Conservation (phyloP, 2,113 vertebrate genomes). For the Corynorhinus townsendii region DNA sequence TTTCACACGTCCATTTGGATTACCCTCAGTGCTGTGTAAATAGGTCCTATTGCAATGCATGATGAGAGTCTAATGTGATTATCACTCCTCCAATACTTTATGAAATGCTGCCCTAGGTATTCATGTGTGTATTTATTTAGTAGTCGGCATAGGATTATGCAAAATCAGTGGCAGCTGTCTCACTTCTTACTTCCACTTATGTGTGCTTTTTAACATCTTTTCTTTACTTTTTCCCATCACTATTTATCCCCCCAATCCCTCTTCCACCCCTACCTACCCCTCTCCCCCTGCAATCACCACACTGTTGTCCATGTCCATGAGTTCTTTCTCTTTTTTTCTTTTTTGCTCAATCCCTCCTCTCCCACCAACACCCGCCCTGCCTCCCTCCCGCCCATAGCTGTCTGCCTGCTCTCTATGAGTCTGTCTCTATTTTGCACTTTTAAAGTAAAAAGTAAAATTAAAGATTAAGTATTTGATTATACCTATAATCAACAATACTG, state of each 20-base stretch:
- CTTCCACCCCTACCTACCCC: too few relatives aligned
- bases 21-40: constrained; percentile 6
- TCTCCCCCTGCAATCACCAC: background rate
- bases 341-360: background rate
- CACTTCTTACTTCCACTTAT: constrained; percentile 1
- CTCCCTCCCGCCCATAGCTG: background rate
- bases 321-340: background rate
- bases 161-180: background rate
- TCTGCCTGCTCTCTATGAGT: background rate
- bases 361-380: too few relatives aligned
- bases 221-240: background rate
- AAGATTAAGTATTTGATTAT: background rate
- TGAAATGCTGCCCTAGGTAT: background rate
- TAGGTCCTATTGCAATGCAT: background rate
- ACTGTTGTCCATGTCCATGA: background rate
- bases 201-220: background rate
- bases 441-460: constrained; percentile 28
- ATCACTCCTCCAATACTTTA: background rate
- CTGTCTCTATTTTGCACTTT: background rate
- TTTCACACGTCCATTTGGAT: constrained; percentile 18
- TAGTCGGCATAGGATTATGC: background rate
- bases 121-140: background rate
- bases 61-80: constrained; percentile 19
- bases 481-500: too few relatives aligned
- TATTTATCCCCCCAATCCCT: background rate